These are phyloP conservation scores for Synergus umbraculus DNA, from an alignment of 2,888 invertebrate genomes.

Conservation along the genomic window DNA sequence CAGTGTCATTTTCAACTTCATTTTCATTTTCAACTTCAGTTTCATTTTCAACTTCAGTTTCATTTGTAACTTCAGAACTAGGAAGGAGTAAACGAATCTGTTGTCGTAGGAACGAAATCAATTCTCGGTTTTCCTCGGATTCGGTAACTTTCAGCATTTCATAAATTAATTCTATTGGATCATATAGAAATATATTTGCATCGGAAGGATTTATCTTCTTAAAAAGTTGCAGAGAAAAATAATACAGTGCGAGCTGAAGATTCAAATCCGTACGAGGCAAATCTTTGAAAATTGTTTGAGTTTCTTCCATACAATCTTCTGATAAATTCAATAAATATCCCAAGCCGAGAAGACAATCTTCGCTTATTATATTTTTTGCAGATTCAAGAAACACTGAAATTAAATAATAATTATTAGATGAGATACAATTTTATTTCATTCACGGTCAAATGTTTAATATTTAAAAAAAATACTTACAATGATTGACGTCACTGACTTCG, in stretches of 20 bases:
- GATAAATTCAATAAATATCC: conserved; percentile 78
- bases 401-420: conserved; percentile 36
- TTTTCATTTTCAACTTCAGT: conserved; percentile 1
- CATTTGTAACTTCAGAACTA: not conserved
- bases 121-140: conserved; percentile 41
- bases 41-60: not conserved
- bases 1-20: not conserved
- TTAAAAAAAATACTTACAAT: conserved; percentile 66
- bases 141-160: conserved; percentile 53
- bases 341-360: conserved; percentile 79
- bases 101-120: conserved; percentile 16
- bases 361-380: conserved; percentile 77
- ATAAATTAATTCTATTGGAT: conserved; percentile 67
- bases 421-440: conserved; percentile 40
- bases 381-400: conserved; percentile 78
- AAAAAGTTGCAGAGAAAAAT: conserved; percentile 66
- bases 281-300: conserved; percentile 63
- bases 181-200: conserved; percentile 62
- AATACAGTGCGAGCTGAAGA: conserved; percentile 68
- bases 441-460: not conserved
- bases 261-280: conserved; percentile 66
- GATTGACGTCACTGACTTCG: conserved; percentile 71
- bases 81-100: not conserved
- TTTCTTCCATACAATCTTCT: conserved; percentile 60
- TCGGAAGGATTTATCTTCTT: conserved; percentile 58